A percentile compares a stretch with the other conserved stretches of the same genome.
Evolutionary conservation across 2,888 invertebrate genomes (phyloP).

Genomic region (Trisateles emortualis): DNA sequence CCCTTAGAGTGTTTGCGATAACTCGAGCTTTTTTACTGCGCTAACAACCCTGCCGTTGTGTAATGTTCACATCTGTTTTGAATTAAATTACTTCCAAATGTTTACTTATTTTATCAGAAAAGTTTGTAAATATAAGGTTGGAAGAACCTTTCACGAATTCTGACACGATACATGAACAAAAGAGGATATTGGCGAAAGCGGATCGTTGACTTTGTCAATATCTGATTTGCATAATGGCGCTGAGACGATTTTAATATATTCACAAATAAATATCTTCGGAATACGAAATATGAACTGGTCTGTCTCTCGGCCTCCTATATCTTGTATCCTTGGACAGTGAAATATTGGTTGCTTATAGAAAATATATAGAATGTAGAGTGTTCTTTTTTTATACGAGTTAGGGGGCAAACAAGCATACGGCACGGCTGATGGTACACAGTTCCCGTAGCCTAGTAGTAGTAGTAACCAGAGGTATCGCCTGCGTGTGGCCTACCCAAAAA

Average conservation of each 20-base stretch:
- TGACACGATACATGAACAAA: background rate
- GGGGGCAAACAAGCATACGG: too few relatives aligned
- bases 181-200: background rate
- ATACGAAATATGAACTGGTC: background rate
- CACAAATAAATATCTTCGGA: background rate
- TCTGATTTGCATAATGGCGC: background rate
- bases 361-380: too few relatives aligned
- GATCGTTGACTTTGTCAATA: background rate
- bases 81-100: conserved; percentile 9
- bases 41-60: conserved; percentile 10
- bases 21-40: conserved; percentile 22
- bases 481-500: too few relatives aligned
- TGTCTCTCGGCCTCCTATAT: background rate
- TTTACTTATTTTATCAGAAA: conserved; percentile 11
- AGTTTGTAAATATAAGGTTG: background rate
- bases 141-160: background rate
- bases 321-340: too few relatives aligned
- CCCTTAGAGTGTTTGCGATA: conserved; percentile 22
- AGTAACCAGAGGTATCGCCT: too few relatives aligned
- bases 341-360: too few relatives aligned
- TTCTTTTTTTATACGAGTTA: too few relatives aligned
- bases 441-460: too few relatives aligned
- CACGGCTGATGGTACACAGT: too few relatives aligned
- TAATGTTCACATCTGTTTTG: conserved; percentile 18
- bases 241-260: background rate